phyloP scores from a whole-genome alignment of 53 echinoderm and acorn worm genomes.

The Apostichopus leukothele region DNA sequence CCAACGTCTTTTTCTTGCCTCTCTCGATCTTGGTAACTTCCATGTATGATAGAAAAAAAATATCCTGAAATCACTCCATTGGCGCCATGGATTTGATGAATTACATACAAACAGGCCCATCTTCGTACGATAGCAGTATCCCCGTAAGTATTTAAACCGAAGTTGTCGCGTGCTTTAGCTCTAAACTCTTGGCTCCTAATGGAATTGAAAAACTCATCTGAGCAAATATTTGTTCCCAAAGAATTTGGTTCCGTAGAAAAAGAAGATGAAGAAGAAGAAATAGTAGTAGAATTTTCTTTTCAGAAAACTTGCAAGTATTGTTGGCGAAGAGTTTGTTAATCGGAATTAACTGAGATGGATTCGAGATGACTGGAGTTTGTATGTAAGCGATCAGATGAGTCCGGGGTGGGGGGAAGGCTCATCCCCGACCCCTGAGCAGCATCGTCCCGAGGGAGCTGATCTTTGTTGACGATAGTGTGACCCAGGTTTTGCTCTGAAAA shows the following conservation, averaged over 20 bases:
- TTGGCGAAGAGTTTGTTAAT: constrained; percentile 24
- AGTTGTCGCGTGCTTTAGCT: background rate
- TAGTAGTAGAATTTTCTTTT: background rate
- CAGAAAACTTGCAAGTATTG: constrained; percentile 10
- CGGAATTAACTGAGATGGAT: constrained; percentile 25
- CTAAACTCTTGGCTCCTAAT: constrained; percentile 22
- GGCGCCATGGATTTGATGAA: constrained; percentile 44
- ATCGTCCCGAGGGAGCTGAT: constrained; percentile 72
- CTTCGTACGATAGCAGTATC: constrained; percentile 26
- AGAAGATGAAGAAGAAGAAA: background rate
- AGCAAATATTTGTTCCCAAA: constrained; percentile 39
- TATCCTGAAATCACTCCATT: constrained; percentile 34
- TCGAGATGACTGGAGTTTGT: constrained; percentile 51
- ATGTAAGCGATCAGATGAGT: constrained; percentile 84
- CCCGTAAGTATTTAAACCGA: constrained; percentile 33
- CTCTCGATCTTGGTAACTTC: background rate
- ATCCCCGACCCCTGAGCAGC: constrained; percentile 76
- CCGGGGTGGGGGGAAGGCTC: constrained; percentile 93
- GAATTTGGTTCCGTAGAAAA: constrained; percentile 36
- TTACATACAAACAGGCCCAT: constrained; percentile 48
- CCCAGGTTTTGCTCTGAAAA: constrained; percentile 89
- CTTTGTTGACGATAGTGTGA: constrained; percentile 61
- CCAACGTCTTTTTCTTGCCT: background rate
- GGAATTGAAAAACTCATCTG: constrained; percentile 47
- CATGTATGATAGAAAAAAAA: background rate